Evolutionary conservation across 2,113 vertebrate species (phyloP), one percentile per base, ranked within the genome.

Genomic region (Phrynosoma platyrhinos): DNA sequence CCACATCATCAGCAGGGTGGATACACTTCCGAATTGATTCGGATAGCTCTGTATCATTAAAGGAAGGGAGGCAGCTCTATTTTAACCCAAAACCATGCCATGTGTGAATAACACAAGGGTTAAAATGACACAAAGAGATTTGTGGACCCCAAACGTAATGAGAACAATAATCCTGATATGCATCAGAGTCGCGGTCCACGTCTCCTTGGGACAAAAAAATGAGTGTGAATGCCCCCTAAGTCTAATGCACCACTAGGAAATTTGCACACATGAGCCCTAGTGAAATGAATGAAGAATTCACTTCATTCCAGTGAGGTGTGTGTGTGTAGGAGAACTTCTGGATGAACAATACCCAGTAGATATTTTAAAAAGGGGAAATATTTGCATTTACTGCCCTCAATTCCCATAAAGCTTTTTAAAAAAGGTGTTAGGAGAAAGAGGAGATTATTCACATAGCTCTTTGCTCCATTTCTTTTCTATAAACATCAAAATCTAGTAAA

Each of bases 391-490:
- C 69, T 32, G 27, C 3, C 53, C 21, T 52, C 7, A 53, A 75
- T 42, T 66, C 89, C 81, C 62, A 78, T 21, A 79, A 68, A 83
- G 79, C 27, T 16, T 86, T 90, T 86, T 66, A 64, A 81, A 81
- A 81, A 81, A 64, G 74, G 53, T 68, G 30, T 3, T 32, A 1
- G 12, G 87, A n/a, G 75, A 62, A 74, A 77, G 4, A 5, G 84
- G 58, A 84, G 84, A 71, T 82, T 86, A 36, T 74, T 52, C 40
- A 12, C n/a, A 0, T 8, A 78, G 55, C 83, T 53, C 30, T 85
- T 81, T 12, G 40, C 0, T 7, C 53, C 83, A 21, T 82, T 47
- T 77, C 72, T 1, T 27, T 78, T n/a, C 58, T 30, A 13, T 23
- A 79, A 82, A 36, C 13, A 58, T 0, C 53, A 71, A 76, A 74